These are phyloP conservation scores for Rotaria socialis DNA, from an alignment of 2,888 invertebrate genomes.

Conservation along the genomic window DNA sequence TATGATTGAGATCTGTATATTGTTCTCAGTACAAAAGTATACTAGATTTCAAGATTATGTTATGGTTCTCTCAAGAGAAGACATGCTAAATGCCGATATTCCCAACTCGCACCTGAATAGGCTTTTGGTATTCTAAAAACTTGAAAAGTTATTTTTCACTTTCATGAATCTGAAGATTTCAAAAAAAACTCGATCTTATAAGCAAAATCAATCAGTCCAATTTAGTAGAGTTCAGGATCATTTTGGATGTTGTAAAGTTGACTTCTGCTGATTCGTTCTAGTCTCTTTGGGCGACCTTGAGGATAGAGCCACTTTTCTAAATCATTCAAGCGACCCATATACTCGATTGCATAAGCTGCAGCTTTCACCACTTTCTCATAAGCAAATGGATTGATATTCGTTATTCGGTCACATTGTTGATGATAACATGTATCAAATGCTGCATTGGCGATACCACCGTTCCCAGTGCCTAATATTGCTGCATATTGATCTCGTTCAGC, in stretches of 20 bases:
- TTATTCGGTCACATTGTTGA: background rate
- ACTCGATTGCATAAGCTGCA: background rate
- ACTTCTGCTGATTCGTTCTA: background rate
- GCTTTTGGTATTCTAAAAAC: too few relatives aligned
- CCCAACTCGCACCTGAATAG: too few relatives aligned
- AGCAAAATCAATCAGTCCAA: too few relatives aligned
- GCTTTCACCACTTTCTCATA: background rate
- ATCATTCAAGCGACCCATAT: background rate
- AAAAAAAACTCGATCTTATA: too few relatives aligned
- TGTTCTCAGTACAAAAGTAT: too few relatives aligned
- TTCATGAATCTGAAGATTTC: too few relatives aligned
- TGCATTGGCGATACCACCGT: background rate
- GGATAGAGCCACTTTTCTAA: constrained; percentile 13
- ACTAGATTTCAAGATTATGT: too few relatives aligned
- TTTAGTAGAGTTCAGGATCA: background rate
- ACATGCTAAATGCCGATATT: too few relatives aligned
- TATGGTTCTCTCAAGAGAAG: too few relatives aligned
- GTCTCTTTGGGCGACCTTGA: background rate
- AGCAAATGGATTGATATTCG: background rate
- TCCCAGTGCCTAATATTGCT: background rate
- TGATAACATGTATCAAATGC: background rate
- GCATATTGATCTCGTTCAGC: background rate
- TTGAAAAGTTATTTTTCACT: too few relatives aligned
- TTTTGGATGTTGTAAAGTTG: background rate
- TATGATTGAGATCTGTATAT: too few relatives aligned